Evolutionary conservation across 2,113 vertebrate species (phyloP).

Genomic region (Carollia perspicillata): DNA sequence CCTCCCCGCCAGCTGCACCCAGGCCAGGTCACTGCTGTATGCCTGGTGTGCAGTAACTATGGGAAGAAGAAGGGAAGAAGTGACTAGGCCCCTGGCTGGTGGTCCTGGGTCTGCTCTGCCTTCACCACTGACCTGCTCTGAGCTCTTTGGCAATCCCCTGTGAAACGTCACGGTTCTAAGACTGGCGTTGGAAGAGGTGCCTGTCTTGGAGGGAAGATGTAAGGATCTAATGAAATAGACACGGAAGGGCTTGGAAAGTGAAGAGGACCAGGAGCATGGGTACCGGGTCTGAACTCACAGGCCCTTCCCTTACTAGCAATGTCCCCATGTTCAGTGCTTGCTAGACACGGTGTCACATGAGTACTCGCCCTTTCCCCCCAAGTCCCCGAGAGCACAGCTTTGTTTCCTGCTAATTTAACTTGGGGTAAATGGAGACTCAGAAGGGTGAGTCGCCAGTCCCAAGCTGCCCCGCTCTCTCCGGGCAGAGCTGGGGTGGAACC

Average conservation of each 20-base stretch:
- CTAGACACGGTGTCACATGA: background rate
- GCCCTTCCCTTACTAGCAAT: rapidly evolving
- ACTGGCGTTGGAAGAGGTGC: background rate
- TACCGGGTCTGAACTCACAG: background rate
- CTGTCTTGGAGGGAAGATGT: background rate
- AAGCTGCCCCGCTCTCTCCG: no score
- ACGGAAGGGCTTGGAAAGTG: background rate
- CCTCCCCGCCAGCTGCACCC: background rate
- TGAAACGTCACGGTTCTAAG: background rate
- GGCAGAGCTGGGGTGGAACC: background rate
- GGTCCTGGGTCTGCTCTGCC: background rate
- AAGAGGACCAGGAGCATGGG: background rate
- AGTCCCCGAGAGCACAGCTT: background rate
- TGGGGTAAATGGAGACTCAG: background rate
- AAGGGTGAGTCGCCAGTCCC: background rate
- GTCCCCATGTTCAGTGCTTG: background rate
- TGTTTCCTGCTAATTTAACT: background rate
- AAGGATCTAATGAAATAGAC: background rate
- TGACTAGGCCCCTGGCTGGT: no score
- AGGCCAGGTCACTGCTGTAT: background rate
- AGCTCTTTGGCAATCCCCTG: background rate
- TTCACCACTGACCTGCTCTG: background rate
- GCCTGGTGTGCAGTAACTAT: rapidly evolving
- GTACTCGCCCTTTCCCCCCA: rapidly evolving
- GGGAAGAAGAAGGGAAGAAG: background rate